Evolutionary conservation across 35 echinoderm and acorn worm genomes (phyloP), one percentile per base, ranked within the genome.

Genomic region (Chiridota heheva): DNA sequence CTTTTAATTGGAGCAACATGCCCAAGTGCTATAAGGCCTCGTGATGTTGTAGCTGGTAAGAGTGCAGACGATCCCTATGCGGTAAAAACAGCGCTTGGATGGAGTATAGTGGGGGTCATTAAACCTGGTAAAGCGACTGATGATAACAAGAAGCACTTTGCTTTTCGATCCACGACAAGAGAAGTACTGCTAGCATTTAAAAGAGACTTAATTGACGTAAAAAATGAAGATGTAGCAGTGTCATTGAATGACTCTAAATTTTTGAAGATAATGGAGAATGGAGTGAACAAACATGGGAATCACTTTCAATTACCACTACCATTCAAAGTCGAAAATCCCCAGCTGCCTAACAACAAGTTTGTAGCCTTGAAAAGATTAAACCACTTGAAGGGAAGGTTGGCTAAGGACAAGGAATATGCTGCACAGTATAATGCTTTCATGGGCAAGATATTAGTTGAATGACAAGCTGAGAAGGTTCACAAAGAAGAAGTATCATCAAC

Each of bases 21-120:
- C 55, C 62, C 86, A 22, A 53, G 16, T 45, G 86, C 86, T 22
- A 24, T 84, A 7, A 55, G 36, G 41, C 87, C 87, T 15, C 16
- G n/a, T 65, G 79, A 90, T 4, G 80, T 90, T 7, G 66, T 59
- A 41, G 43, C 47, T 42, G 80, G 87, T 44, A 65, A 15, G 17
- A 28, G 25, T 18, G 68, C 78, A 33, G 65, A 78, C 34, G 88
- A 91, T 34, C 82, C 88, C 0, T 91, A 91, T 80, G 88, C 88
- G 12, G 47, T 85, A 28, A 58, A 40, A 36, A 85, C 72, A 68
- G 36, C 61, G 18, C 73, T 91, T 15, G 82, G 61, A 70, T 91
- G 88, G 88, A 81, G 87, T 76, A 81, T 89, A 36, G 76, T 88
- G 12, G 86, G 76, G 5, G 73, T 77, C 15, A 51, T 16, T 35